Conservation (phyloP, 2,113 vertebrate genomes). For the Petrocephalus zakoni region DNA sequence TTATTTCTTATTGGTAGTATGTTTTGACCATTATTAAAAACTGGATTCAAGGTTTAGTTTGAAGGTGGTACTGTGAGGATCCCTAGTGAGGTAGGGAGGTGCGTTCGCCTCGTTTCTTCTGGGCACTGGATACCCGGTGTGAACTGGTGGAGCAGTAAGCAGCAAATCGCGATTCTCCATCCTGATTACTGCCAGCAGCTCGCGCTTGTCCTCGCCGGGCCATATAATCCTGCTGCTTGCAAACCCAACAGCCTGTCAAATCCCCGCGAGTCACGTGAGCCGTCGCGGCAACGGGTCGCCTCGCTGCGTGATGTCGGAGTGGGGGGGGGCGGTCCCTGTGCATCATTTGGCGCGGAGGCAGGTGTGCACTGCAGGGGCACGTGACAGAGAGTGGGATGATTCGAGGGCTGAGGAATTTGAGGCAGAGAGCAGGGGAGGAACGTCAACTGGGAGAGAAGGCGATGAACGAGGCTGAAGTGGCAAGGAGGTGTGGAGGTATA, state of each 20-base stretch:
- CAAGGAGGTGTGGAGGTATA: background rate
- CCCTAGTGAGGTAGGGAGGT: background rate
- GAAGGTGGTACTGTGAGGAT: background rate
- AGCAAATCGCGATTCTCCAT: slow-evolving; percentile 3
- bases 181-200: background rate
- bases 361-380: background rate
- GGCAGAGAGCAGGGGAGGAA: background rate
- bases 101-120: background rate
- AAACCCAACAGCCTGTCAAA: background rate
- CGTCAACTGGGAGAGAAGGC: background rate
- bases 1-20: background rate
- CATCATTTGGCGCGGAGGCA: background rate
- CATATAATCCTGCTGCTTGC: background rate
- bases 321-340: background rate
- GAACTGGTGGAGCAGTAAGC: background rate
- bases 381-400: background rate
- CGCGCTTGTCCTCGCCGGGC: background rate
- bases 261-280: background rate
- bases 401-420: background rate
- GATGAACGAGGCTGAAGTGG: background rate
- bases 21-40: background rate
- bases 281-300: background rate
- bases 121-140: background rate
- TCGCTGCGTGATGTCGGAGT: background rate
- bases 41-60: background rate